Evolutionary conservation across 1,140 invertebrate species (phyloP).

Genomic region (Aculops lycopersici): DNA sequence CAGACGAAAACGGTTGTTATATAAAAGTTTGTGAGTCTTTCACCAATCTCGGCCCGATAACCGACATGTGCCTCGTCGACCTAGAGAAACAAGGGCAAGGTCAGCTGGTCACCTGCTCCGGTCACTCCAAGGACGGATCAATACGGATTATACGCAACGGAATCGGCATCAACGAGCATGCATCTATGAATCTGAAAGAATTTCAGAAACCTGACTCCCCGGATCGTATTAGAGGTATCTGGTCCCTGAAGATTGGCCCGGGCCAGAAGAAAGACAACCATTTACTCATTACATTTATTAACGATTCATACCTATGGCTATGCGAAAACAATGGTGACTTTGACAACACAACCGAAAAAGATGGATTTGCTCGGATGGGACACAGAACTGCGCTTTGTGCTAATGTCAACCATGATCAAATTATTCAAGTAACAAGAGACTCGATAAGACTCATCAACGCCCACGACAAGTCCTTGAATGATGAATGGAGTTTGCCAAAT

Average conservation of each 20-base stretch:
- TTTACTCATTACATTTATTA: slow-evolving; percentile 66
- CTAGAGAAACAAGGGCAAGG: slow-evolving; percentile 83
- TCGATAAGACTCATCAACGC: slow-evolving; percentile 32
- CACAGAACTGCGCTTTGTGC: slow-evolving; percentile 71
- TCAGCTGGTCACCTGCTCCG: slow-evolving; percentile 86
- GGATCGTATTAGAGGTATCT: slow-evolving; percentile 94
- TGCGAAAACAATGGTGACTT: slow-evolving; percentile 56
- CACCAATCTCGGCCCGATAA: slow-evolving; percentile 80
- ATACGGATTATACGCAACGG: slow-evolving; percentile 84
- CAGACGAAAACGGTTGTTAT: slow-evolving; percentile 56
- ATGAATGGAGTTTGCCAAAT: slow-evolving; percentile 43
- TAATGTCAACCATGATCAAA: slow-evolving; percentile 44
- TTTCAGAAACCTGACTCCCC: too few relatives aligned
- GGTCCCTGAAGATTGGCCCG: slow-evolving; percentile 46
- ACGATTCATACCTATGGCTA: slow-evolving; percentile 56
- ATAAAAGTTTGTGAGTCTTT: slow-evolving; percentile 80
- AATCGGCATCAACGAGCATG: slow-evolving; percentile 87
- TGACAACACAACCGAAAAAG: slow-evolving; percentile 68
- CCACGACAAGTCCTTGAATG: slow-evolving; percentile 27
- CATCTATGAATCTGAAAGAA: slow-evolving; percentile 61
- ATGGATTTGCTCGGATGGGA: slow-evolving; percentile 53
- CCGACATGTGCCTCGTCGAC: slow-evolving; percentile 90
- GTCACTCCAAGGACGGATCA: slow-evolving; percentile 84
- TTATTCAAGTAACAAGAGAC: slow-evolving; percentile 35
- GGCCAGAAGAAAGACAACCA: slow-evolving; percentile 37